These are phyloP conservation scores for Callosobruchus maculatus DNA, from an alignment of 2,888 invertebrate species.

Conservation along the genomic window DNA sequence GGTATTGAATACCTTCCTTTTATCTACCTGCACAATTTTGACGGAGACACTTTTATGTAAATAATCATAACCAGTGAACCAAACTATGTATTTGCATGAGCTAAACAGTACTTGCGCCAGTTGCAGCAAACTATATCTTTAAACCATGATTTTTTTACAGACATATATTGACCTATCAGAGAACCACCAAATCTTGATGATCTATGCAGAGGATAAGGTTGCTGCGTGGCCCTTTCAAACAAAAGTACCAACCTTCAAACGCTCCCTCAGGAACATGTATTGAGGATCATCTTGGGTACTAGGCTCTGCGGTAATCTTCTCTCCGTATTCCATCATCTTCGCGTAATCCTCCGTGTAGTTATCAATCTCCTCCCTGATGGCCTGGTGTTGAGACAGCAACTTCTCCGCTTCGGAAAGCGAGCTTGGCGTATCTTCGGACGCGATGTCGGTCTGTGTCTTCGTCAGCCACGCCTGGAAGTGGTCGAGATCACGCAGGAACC, in stretches of 20 bases:
- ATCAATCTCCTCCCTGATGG: slow-evolving; percentile 98
- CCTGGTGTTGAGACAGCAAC: slow-evolving; percentile 94
- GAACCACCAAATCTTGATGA: no score
- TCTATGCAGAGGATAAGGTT: no score
- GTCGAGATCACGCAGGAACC: slow-evolving; percentile 96
- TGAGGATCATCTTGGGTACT: slow-evolving; percentile 94
- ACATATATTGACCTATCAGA: no score
- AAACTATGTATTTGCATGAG: no score
- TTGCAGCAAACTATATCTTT: no score
- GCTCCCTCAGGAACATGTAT: slow-evolving; percentile 99
- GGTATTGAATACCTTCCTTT: no score
- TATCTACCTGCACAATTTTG: no score
- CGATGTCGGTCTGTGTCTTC: slow-evolving; percentile 98
- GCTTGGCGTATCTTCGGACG: slow-evolving; percentile 92
- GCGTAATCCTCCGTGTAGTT: slow-evolving; percentile 97
- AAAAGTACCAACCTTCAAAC: slow-evolving; percentile 63
- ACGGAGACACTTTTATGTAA: no score
- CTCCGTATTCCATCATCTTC: slow-evolving; percentile 98
- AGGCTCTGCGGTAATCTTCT: slow-evolving; percentile 84
- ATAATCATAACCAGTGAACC: no score
- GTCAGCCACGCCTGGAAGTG: slow-evolving; percentile 95
- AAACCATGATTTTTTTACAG: no score
- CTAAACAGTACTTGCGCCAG: no score
- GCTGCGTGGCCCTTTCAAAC: no score
- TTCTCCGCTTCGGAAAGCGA: slow-evolving; percentile 96